These are phyloP conservation scores for Galaxias olidus DNA, from an alignment of 2,797 vertebrate species.

Conservation along the genomic window DNA sequence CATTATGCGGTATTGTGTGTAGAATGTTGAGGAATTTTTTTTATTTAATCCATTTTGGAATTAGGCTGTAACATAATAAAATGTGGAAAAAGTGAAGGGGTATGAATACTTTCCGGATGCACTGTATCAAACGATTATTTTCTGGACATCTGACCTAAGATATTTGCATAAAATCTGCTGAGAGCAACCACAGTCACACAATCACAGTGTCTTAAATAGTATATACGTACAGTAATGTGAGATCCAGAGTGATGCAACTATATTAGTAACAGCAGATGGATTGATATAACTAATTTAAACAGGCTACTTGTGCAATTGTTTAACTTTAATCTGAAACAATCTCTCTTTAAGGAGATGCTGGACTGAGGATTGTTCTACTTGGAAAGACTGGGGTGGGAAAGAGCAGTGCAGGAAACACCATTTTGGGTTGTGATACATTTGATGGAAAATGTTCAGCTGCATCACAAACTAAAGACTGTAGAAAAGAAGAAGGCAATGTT, in stretches of 20 bases:
- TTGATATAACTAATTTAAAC: neutral
- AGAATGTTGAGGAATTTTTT: no score
- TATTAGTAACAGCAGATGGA: neutral
- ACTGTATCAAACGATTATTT: no score
- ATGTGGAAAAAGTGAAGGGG: no score
- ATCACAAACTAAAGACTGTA: slow-evolving; percentile 6
- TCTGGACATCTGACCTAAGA: no score
- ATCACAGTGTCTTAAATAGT: no score
- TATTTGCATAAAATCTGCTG: no score
- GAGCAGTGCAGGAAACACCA: slow-evolving; percentile 14
- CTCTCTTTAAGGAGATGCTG: neutral
- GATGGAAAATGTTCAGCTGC: neutral
- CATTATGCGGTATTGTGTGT: no score
- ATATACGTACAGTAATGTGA: no score
- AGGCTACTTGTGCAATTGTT: neutral
- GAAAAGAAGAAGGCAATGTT: neutral
- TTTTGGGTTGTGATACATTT: slow-evolving; percentile 4
- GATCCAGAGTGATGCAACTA: neutral
- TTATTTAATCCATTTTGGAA: no score
- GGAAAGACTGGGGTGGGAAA: slow-evolving; percentile 19
- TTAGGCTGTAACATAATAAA: no score
- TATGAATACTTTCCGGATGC: no score
- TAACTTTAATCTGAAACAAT: neutral
- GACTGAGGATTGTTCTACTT: slow-evolving; percentile 14
- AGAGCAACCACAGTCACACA: no score